phyloP scores from a whole-genome alignment of 2,113 vertebrate genomes.

The Apus apus region DNA sequence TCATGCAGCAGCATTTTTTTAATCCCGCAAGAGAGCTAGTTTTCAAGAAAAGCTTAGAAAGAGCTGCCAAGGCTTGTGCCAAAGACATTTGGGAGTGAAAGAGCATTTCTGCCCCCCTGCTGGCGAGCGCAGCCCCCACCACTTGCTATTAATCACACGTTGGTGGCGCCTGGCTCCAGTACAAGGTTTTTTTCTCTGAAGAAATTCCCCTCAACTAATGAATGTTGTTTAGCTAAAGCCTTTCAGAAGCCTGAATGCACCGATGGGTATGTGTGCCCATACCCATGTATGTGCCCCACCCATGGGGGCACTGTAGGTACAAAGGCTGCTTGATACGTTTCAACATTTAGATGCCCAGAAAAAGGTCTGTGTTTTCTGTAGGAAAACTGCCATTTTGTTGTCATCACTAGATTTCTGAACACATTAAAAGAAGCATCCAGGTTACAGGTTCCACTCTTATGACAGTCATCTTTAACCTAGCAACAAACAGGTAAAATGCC shows the following conservation, averaged over 20 bases:
- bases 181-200: neutral
- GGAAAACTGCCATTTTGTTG: neutral
- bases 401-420: neutral
- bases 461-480: neutral
- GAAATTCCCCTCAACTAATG: neutral
- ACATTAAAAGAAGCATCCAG: neutral
- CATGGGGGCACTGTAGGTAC: neutral
- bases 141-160: conserved; percentile 17
- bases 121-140: neutral
- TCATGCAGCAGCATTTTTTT: neutral
- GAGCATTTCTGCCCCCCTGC: neutral
- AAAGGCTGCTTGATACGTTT: neutral
- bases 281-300: too few species aligned
- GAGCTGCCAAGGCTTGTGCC: conserved; percentile 3
- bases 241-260: neutral
- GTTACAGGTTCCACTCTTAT: neutral
- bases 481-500: neutral
- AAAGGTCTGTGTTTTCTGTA: neutral
- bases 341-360: neutral
- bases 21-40: neutral
- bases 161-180: neutral
- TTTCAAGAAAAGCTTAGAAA: conserved; percentile 42
- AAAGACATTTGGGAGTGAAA: conserved; percentile 33
- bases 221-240: neutral
- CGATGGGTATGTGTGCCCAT: neutral